Conservation (phyloP, 1,140 invertebrate species). For the Planococcus citri region DNA sequence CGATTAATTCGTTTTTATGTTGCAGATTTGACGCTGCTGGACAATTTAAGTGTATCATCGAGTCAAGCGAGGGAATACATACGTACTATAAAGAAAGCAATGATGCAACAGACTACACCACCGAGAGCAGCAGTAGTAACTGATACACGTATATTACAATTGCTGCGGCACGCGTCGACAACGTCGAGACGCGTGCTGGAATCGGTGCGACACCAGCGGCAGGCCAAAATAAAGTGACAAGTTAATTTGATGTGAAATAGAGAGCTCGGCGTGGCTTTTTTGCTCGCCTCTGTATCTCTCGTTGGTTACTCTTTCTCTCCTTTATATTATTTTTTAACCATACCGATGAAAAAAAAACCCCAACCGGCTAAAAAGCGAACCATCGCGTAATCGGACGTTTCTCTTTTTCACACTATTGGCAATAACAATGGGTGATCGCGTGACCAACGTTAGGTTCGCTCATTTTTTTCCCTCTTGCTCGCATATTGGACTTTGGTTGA, state of each 20-base stretch:
- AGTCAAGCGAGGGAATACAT: too few species aligned
- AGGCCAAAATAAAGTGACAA: constrained; percentile 12
- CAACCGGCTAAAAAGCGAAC: constrained; percentile 3
- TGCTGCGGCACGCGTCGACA: neutral
- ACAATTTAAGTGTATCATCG: too few species aligned
- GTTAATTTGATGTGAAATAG: constrained; percentile 19
- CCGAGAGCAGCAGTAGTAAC: neutral
- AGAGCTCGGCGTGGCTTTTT: neutral
- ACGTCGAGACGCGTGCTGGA: constrained; percentile 2
- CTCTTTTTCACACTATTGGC: constrained; percentile 16
- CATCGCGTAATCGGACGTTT: constrained; percentile 9
- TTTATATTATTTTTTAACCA: too few species aligned
- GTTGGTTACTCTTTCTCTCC: neutral
- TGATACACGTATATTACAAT: constrained; percentile 14
- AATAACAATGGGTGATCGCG: constrained; percentile 1
- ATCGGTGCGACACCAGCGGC: neutral
- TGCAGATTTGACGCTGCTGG: neutral
- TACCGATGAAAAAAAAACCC: neutral
- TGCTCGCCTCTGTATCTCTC: neutral
- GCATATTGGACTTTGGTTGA: neutral
- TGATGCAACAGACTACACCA: neutral
- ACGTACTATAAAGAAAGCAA: too few species aligned
- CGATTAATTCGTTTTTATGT: neutral
- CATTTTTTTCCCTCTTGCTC: neutral
- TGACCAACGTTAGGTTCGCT: constrained; percentile 13